These are phyloP conservation scores for Antrozous pallidus DNA, from an alignment of 2,797 vertebrate species.

Conservation along the genomic window DNA sequence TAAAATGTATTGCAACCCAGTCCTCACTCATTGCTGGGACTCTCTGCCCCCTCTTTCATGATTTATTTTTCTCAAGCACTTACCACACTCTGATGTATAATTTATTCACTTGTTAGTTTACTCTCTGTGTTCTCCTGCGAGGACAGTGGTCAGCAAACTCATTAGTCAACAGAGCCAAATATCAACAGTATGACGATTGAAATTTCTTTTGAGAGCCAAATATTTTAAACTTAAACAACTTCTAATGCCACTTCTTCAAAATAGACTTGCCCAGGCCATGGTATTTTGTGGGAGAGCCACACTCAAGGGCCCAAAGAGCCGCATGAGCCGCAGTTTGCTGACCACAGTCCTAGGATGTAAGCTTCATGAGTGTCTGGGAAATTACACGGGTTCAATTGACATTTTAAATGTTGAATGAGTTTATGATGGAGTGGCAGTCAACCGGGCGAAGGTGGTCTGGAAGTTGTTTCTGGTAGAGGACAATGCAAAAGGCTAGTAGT, in stretches of 20 bases:
- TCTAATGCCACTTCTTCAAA: too few species aligned
- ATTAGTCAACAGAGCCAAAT: too few species aligned
- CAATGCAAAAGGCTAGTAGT: not conserved
- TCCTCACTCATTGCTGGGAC: not conserved
- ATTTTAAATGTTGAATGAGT: not conserved
- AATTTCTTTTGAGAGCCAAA: too few species aligned
- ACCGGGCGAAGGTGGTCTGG: not conserved
- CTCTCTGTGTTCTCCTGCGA: not conserved
- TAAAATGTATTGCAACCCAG: not conserved
- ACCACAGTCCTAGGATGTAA: not conserved
- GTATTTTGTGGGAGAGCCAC: too few species aligned
- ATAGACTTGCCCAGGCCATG: too few species aligned
- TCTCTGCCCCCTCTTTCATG: not conserved
- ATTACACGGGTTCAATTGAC: not conserved
- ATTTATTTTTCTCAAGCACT: not conserved
- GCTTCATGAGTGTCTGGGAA: not conserved
- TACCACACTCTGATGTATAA: not conserved
- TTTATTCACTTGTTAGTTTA: not conserved
- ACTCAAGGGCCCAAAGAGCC: too few species aligned
- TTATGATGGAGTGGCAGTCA: not conserved
- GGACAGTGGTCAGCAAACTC: too few species aligned
- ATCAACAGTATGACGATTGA: too few species aligned
- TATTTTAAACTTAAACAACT: too few species aligned
- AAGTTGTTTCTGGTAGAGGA: not conserved
- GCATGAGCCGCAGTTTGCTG: too few species aligned